phyloP scores from a whole-genome alignment of 2,113 vertebrate species.

The Odobenus rosmarus region DNA sequence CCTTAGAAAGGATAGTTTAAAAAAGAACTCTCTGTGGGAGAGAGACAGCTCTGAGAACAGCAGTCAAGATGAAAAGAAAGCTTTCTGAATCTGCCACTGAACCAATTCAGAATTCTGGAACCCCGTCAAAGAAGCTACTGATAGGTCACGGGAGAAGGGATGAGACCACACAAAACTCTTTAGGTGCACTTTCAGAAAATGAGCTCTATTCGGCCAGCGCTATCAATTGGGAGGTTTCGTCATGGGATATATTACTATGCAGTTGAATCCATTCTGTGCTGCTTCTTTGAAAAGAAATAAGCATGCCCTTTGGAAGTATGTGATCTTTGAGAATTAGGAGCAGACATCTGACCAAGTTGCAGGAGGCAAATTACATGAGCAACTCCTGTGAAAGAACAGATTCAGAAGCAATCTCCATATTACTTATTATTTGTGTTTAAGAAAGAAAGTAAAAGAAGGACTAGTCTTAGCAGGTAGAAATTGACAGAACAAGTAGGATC shows the following conservation, averaged over 20 bases:
- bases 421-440: conserved; percentile 56
- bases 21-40: conserved; percentile 65
- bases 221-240: conserved; percentile 61
- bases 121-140: conserved; percentile 58
- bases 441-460: conserved; percentile 20
- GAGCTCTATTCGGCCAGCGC: conserved; percentile 41
- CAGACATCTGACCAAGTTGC: conserved; percentile 60
- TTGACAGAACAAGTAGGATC: not conserved
- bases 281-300: conserved; percentile 62
- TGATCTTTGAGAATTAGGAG: conserved; percentile 63
- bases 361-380: conserved; percentile 72
- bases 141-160: conserved; percentile 45
- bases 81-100: conserved; percentile 61
- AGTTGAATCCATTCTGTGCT: conserved; percentile 36
- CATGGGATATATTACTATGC: conserved; percentile 28
- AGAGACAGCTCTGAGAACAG: conserved; percentile 31
- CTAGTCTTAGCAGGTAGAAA: not conserved
- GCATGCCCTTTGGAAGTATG: conserved; percentile 37
- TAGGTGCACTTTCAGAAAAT: conserved; percentile 55
- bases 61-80: conserved; percentile 69
- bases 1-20: conserved; percentile 65
- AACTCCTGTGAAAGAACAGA: not conserved
- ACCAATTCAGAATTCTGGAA: conserved; percentile 71
- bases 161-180: conserved; percentile 60
- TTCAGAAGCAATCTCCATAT: conserved; percentile 5